These are phyloP conservation scores for Leptopilina clavipes DNA, from an alignment of 1,140 invertebrate genomes.

Conservation along the genomic window DNA sequence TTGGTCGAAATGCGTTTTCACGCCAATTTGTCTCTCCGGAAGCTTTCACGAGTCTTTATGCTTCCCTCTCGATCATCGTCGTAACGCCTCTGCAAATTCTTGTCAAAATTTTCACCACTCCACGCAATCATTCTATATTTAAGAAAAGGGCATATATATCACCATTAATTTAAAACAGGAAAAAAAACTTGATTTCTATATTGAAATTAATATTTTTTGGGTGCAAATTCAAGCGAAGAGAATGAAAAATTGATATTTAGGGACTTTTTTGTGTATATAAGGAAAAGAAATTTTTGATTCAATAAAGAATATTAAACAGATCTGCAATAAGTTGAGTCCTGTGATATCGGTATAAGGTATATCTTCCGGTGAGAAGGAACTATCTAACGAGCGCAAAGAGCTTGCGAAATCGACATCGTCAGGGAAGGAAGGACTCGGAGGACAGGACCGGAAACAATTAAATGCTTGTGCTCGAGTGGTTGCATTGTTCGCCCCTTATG, in stretches of 20 bases:
- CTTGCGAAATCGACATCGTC: constrained; percentile 48
- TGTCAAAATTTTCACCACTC: background rate
- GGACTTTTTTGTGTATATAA: background rate
- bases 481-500: constrained; percentile 59
- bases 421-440: constrained; percentile 51
- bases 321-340: no score
- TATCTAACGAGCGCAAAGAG: constrained; percentile 52
- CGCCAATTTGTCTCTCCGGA: constrained; percentile 71
- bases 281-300: background rate
- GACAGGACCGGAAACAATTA: constrained; percentile 65
- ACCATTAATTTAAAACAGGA: no score
- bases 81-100: constrained; percentile 37
- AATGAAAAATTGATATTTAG: background rate
- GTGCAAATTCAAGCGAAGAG: no score
- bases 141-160: no score
- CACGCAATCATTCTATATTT: no score
- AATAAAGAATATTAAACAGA: no score
- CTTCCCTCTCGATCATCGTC: constrained; percentile 57
- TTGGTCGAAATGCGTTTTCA: constrained; percentile 72
- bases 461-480: constrained; percentile 63
- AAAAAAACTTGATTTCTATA: no score
- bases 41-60: constrained; percentile 74
- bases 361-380: constrained; percentile 54
- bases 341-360: constrained; percentile 30
- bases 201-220: no score